A percentile compares a stretch with the other conserved stretches of the same genome.
phyloP scores from a whole-genome alignment of 2,888 invertebrate genomes.

The Phaonia tiefii region DNA sequence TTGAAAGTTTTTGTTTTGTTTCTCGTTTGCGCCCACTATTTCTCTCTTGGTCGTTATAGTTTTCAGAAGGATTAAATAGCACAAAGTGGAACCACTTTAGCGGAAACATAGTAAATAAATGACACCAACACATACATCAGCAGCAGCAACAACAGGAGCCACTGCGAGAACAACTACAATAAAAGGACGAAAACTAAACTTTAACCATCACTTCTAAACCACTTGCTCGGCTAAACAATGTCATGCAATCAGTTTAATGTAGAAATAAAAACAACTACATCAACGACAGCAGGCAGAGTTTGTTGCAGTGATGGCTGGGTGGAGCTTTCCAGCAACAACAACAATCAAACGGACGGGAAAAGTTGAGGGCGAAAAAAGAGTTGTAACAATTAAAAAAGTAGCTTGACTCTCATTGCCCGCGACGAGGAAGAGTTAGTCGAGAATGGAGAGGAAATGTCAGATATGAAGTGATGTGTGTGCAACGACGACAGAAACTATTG shows the following conservation, averaged over 20 bases:
- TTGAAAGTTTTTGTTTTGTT: conserved; percentile 37
- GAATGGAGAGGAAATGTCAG: conserved; percentile 36
- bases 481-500: not conserved
- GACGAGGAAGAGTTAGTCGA: not conserved
- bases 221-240: conserved; percentile 68
- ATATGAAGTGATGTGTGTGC: conserved; percentile 48
- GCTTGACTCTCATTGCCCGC: conserved; percentile 35
- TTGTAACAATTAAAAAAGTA: conserved; percentile 66
- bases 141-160: conserved; percentile 9
- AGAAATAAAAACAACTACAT: conserved; percentile 52
- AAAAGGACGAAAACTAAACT: conserved; percentile 56
- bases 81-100: conserved; percentile 71
- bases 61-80: conserved; percentile 69
- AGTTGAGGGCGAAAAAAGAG: conserved; percentile 52
- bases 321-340: not conserved
- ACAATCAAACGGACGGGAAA: conserved; percentile 46
- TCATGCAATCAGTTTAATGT: conserved; percentile 67
- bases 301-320: no score
- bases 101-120: conserved; percentile 69
- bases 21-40: not conserved
- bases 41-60: conserved; percentile 32
- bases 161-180: conserved; percentile 20
- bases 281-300: not conserved
- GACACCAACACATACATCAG: conserved; percentile 58
- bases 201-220: conserved; percentile 67